Evolutionary conservation across 2,888 invertebrate species (phyloP), one percentile per base, ranked within the genome.

Genomic region (Horisme vitalbata): DNA sequence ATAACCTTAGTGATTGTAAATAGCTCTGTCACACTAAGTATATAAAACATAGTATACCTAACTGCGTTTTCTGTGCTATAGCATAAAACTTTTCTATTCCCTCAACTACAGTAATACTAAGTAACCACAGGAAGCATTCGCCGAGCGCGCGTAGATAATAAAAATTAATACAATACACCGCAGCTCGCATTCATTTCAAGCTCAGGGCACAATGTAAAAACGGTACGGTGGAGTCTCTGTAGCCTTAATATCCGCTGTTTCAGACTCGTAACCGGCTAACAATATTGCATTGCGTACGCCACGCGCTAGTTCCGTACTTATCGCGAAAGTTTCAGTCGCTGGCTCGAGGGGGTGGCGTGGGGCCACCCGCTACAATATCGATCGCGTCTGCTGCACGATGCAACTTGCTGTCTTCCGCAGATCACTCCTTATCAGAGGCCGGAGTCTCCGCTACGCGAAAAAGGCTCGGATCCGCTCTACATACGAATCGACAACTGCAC

Each of bases 291-390:
- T 88, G 88, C 88, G 88, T 89, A 86, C 84, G 75, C 79, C 79
- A 86, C 88, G 86, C 88, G 88, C 82, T 88, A 86, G 86, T 87
- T 87, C 80, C 77, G 83, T 85, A 89, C 87, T 88, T 88, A 87
- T 87, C 87, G 84, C 83, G 78, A 87, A 89, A 89, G 78, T 89
- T 89, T 85, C 87, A 85, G 86, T 79, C 75, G 73, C 72, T 79
- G 75, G 48, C 65, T 59, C 65, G 61, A 55, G 55, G 59, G n/a
- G 64, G 64, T 45, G 46, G 47, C 57, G 46, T 49, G 55, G 54
- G 41, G 49, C 41, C 56, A 27, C 77, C 75, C 78, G 72, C 71
- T 86, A 84, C 85, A 82, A 63, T 87, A 88, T 88, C 88, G 88
- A 89, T 87, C 86, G 79, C 71, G 88, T 87, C 87, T 87, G 77